A percentile compares a stretch with the other conserved stretches of the same genome.
These are phyloP conservation scores for Todiramphus chloris DNA, from an alignment of 2,113 vertebrate species.

Conservation along the genomic window DNA sequence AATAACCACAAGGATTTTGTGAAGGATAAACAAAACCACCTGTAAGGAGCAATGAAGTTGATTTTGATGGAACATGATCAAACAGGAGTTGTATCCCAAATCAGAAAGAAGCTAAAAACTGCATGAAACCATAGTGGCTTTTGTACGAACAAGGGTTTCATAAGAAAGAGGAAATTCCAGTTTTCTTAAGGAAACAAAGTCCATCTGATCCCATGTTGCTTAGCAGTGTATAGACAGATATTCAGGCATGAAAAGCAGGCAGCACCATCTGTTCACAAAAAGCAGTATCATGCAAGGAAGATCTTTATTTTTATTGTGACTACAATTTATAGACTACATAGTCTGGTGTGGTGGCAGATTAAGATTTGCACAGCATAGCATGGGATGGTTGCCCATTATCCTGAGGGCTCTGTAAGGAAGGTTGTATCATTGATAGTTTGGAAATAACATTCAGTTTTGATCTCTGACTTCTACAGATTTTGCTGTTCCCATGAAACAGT, in stretches of 20 bases:
- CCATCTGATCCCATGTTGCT: background rate
- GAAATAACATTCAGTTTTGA: conserved; percentile 7
- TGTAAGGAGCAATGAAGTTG: background rate
- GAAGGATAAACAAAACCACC: background rate
- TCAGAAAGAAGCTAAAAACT: background rate
- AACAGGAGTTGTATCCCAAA: background rate
- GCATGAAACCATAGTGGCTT: background rate
- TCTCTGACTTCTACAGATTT: conserved; percentile 18
- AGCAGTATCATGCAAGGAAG: background rate
- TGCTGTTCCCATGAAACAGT: background rate
- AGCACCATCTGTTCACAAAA: background rate
- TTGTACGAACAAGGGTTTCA: background rate
- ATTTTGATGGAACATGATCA: background rate
- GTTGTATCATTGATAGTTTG: conserved; percentile 8
- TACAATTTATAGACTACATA: background rate
- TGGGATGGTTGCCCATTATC: background rate
- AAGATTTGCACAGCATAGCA: background rate
- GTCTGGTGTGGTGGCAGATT: background rate
- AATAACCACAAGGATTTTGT: background rate
- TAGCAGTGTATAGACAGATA: background rate
- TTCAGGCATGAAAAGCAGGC: background rate
- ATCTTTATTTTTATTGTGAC: background rate
- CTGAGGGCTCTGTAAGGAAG: background rate
- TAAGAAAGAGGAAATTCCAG: background rate
- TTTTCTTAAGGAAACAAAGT: background rate